Evolutionary conservation across 1,140 invertebrate species (phyloP).

Genomic region (Oryzaephilus surinamensis): DNA sequence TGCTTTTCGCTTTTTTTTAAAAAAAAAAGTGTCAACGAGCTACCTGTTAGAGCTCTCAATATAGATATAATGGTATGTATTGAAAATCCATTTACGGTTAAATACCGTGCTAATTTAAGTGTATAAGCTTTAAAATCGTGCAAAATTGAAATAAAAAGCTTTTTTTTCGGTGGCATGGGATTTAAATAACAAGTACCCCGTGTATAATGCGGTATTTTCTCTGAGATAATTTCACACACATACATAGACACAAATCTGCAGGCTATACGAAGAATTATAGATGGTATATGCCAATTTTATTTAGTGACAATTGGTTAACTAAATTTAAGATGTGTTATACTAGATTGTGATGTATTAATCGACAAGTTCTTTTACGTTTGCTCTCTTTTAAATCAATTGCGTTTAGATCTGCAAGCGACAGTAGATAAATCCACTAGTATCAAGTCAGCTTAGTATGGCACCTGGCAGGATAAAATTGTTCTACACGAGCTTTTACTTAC

Average conservation of each 20-base stretch:
- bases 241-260: too few species aligned
- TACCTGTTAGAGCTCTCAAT: conserved; percentile 16
- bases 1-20: too few species aligned
- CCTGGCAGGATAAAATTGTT: too few species aligned
- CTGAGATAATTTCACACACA: too few species aligned
- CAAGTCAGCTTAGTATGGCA: conserved; percentile 23
- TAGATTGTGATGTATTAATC: too few species aligned
- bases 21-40: conserved; percentile 14
- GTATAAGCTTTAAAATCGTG: conserved; percentile 28
- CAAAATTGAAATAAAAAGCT: conserved; percentile 33
- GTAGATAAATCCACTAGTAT: conserved; percentile 23
- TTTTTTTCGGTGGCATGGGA: too few species aligned
- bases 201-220: conserved; percentile 17
- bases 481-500: too few species aligned
- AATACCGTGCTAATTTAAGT: conserved; percentile 30
- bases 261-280: too few species aligned
- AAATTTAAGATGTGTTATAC: too few species aligned
- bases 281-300: too few species aligned
- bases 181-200: conserved; percentile 28
- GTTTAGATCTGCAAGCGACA: conserved; percentile 20
- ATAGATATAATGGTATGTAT: conserved; percentile 25
- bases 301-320: too few species aligned
- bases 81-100: conserved; percentile 30
- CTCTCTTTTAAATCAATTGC: conserved; percentile 23
- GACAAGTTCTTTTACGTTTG: too few species aligned